These are phyloP conservation scores for Poecilia gillii DNA, from an alignment of 2,797 vertebrate genomes.

Conservation along the genomic window DNA sequence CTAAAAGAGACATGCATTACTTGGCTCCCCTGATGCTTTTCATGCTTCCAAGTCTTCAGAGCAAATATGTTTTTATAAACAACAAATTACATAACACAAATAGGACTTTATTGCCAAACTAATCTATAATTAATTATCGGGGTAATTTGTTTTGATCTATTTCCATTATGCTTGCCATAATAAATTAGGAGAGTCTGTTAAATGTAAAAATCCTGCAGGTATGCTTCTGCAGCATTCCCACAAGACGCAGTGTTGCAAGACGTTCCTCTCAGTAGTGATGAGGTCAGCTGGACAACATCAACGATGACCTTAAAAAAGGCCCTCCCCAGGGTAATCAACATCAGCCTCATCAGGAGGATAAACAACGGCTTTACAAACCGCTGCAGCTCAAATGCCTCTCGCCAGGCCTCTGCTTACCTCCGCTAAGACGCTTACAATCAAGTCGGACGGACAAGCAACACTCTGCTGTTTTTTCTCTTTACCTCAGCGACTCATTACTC, in stretches of 20 bases:
- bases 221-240: conserved; percentile 3
- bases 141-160: conserved; percentile 27
- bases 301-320: conserved; percentile 47
- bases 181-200: conserved; percentile 29
- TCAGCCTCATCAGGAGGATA: conserved; percentile 53
- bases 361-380: conserved; percentile 44
- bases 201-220: conserved; percentile 12
- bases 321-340: conserved; percentile 63
- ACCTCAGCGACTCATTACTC: conserved; percentile 73
- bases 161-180: conserved; percentile 32
- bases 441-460: conserved; percentile 39
- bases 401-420: conserved; percentile 49
- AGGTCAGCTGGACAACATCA: conserved; percentile 53
- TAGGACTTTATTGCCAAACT: conserved; percentile 20
- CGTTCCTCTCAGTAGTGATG: conserved; percentile 32
- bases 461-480: conserved; percentile 62
- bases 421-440: conserved; percentile 37
- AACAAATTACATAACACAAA: conserved; percentile 6
- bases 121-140: conserved; percentile 37
- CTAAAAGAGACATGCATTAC: background rate
- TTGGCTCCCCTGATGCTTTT: background rate
- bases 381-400: conserved; percentile 48
- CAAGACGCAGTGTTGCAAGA: conserved; percentile 13
- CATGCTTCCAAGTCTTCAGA: conserved; percentile 4
- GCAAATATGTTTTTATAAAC: conserved; percentile 1